phyloP scores from a whole-genome alignment of 2,113 vertebrate species.

The Cavia aperea region DNA sequence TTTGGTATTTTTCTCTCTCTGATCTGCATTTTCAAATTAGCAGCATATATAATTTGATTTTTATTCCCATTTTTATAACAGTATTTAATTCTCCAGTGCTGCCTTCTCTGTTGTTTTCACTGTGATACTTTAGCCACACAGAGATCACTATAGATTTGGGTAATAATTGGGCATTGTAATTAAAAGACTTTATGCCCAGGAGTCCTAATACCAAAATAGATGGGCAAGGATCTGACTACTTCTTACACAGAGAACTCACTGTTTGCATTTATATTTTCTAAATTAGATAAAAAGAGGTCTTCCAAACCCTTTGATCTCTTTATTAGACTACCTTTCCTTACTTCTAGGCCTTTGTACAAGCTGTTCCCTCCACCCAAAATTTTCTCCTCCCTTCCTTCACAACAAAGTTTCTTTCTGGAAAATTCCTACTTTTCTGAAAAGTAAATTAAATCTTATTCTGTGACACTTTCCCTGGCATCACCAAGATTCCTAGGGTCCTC shows the following conservation, averaged over 20 bases:
- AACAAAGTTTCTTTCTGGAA: not conserved
- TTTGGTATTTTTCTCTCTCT: slow-evolving; percentile 47
- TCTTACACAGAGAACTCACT: not conserved
- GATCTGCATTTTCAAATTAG: slow-evolving; percentile 65
- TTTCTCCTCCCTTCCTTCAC: not conserved
- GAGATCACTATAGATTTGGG: not conserved
- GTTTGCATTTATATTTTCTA: slow-evolving; percentile 20
- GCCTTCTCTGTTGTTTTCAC: slow-evolving; percentile 31
- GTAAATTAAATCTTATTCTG: not conserved
- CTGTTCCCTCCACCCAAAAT: not conserved
- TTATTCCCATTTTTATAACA: slow-evolving; percentile 31
- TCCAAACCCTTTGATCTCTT: not conserved
- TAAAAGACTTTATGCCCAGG: not conserved
- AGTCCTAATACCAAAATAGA: slow-evolving; percentile 16
- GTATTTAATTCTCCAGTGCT: slow-evolving; percentile 35
- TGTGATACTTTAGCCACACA: not conserved
- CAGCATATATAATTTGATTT: slow-evolving; percentile 48
- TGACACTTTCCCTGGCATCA: not conserved
- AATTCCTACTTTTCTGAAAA: slow-evolving; percentile 10
- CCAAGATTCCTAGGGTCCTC: not conserved
- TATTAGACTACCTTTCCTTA: not conserved
- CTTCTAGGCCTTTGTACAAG: not conserved
- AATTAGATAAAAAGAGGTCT: not conserved
- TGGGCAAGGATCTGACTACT: not conserved
- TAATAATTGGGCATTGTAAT: slow-evolving; percentile 33